Evolutionary conservation across 2,113 vertebrate species (phyloP), one percentile per base, ranked within the genome.

Genomic region (Sceloporus undulatus): DNA sequence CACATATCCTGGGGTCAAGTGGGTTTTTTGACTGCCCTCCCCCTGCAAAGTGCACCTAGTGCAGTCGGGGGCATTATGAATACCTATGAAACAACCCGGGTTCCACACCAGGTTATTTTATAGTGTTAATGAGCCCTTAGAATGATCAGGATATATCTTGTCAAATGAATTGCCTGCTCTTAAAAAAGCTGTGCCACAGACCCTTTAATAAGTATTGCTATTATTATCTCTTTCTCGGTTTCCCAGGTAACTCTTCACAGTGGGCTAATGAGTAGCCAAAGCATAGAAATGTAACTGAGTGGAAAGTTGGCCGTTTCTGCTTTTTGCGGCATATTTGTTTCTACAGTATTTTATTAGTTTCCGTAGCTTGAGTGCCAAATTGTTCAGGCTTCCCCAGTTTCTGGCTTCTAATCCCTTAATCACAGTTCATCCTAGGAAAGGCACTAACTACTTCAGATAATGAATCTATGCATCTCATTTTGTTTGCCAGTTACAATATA

Each of bases 161-260:
- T 62, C 74, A 83, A 84, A 88, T 88, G 56, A 83, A 52, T 68
- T 21, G 34, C n/a, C 65, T 83, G n/a, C 59, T 38, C 87, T 70
- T 76, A 62, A n/a, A 56, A 77, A 76, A 68, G 23, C 73, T 77
- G 68, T 76, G 80, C 87, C 59, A 68, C 14, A 54, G 73, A 48
- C 40, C 9, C n/a, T 83, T 83, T 83, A 83, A 83, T 68, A 42
- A 70, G n/a, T 23, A 29, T 83, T 62, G 62, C 79, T 66, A 77
- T 83, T 88, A 84, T 83, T 83, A 34, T 76, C 48, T 40, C 38
- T 27, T 77, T 66, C 40, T 78, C 29, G 1, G 80, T 88, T 78
- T 84, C 80, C 87, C 81, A 88, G 74, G 62, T 68, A 83, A 78
- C 74, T 77, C 59, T 68, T 83, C 40, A 70, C 16, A 83, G 42